Evolutionary conservation across 2,888 invertebrate genomes (phyloP).

Genomic region (Hipparchia sbordonii): DNA sequence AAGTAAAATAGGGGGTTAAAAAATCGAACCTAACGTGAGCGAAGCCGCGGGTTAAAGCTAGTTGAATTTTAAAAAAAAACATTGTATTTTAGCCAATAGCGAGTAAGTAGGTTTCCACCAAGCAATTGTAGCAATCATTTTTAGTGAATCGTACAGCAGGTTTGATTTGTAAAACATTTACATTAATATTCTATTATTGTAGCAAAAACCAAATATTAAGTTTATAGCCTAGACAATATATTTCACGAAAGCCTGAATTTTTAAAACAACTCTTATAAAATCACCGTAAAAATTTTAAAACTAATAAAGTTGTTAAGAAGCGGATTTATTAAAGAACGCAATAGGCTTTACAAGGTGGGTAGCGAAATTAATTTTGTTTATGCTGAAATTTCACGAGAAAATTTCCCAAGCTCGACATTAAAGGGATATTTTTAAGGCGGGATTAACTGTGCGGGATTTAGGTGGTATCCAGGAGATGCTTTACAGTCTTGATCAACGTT

Average conservation of each 20-base stretch:
- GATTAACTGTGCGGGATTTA: slow-evolving; percentile 17
- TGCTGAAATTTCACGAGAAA: slow-evolving; percentile 28
- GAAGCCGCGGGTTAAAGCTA: too few species aligned
- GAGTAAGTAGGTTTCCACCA: too few species aligned
- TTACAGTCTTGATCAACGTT: background rate
- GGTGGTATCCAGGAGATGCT: slow-evolving; percentile 1
- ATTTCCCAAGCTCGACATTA: slow-evolving; percentile 25
- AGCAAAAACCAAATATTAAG: too few species aligned
- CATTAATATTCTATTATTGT: too few species aligned
- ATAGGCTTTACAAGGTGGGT: slow-evolving; percentile 21
- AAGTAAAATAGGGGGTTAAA: too few species aligned
- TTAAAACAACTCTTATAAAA: slow-evolving; percentile 7
- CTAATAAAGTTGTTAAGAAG: slow-evolving; percentile 19
- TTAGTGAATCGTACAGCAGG: too few species aligned
- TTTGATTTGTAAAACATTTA: too few species aligned
- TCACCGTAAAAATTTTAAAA: slow-evolving; percentile 8
- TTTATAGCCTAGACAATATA: too few species aligned
- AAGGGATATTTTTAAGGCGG: slow-evolving; percentile 34
- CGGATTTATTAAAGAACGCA: slow-evolving; percentile 21
- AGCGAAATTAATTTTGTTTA: slow-evolving; percentile 40
- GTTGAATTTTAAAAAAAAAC: too few species aligned
- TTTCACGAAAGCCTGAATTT: background rate
- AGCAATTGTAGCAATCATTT: too few species aligned
- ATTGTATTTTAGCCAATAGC: too few species aligned
- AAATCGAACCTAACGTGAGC: too few species aligned